Evolutionary conservation across 2,113 vertebrate species (phyloP), one percentile per base, ranked within the genome.

Genomic region (Piaya cayana): DNA sequence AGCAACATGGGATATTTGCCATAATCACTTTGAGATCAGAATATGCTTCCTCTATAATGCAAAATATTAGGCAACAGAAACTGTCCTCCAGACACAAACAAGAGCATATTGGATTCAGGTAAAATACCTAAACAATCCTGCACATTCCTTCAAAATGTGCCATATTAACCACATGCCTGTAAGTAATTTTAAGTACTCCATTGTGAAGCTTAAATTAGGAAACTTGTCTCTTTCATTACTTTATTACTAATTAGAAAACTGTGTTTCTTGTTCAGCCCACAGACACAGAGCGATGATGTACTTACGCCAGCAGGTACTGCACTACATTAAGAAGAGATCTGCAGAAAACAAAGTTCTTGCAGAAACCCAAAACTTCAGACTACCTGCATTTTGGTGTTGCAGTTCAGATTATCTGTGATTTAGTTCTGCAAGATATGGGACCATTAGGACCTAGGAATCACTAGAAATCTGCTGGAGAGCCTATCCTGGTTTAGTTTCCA

Each of bases 231-330:
- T 76, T 85, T 55, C 37, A 21, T 79, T 63, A 37, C 7, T 82
- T 71, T 36, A 43, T 47, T 56, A 68, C 14, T 82, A 50, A 39
- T 23, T 29, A 69, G 16, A 86, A 72, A 69, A 21, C 14, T n/a
- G 3, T 0, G 59, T 88, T 76, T 53, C 32, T 87, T 80, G 11
- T 42, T 36, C 34, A 74, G 18, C 10, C 30, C 21, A 27, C 53
- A 67, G 32, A 47, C 3, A 62, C 8, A 30, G 6, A 55, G 10
- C 22, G 5, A 21, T 32, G 42, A 8, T 11, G 25, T 11, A 14
- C 1, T 0, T 36, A 11, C 1, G 27, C 3, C 71, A 63, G 34
- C 15, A 56, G 65, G 21, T 2, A 68, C 6, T 47, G 26, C 7
- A 4, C 9, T 52, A 16, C 7, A 63, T 4, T 5, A 55, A 42